Evolutionary conservation across 1,140 invertebrate species (phyloP).

Genomic region (Ceratosolen fusciceps): DNA sequence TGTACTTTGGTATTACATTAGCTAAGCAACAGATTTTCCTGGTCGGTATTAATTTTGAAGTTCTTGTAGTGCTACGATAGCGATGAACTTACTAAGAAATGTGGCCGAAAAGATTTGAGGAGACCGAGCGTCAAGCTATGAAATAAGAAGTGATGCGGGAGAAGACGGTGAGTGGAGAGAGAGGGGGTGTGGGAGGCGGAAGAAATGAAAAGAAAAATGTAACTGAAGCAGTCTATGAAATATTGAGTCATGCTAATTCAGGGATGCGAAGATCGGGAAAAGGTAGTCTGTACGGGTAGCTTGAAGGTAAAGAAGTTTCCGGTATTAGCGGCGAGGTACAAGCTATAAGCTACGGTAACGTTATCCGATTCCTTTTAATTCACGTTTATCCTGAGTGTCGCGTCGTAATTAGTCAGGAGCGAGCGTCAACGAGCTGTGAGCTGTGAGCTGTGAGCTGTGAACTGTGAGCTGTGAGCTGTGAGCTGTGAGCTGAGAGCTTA

Average conservation of each 20-base stretch:
- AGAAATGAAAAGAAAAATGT: conserved; percentile 7
- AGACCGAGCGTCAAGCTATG: not conserved
- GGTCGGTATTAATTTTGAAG: conserved; percentile 39
- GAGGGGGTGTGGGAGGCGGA: not conserved
- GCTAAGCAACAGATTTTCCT: conserved; percentile 42
- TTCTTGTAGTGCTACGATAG: not conserved
- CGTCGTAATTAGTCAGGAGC: conserved; percentile 69
- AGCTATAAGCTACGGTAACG: conserved; percentile 50
- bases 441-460: not conserved
- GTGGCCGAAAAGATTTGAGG: not conserved
- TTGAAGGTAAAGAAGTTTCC: conserved; percentile 33
- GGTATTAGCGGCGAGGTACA: not conserved
- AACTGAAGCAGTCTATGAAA: conserved; percentile 34
- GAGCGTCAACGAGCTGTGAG: not conserved
- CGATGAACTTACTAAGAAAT: conserved; percentile 31
- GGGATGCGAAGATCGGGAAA: not conserved
- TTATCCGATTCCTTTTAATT: conserved; percentile 66
- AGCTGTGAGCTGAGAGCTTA: not conserved
- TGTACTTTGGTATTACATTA: conserved; percentile 44
- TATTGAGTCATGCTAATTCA: conserved; percentile 14
- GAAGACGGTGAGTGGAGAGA: not conserved
- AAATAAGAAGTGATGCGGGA: not conserved
- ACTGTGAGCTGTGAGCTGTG: not conserved
- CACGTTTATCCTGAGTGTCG: conserved; percentile 69
- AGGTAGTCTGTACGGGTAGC: not conserved